A percentile compares a stretch with the other conserved stretches of the same genome.
Evolutionary conservation across 1,140 invertebrate genomes (phyloP).

Genomic region (Sinella curviseta): DNA sequence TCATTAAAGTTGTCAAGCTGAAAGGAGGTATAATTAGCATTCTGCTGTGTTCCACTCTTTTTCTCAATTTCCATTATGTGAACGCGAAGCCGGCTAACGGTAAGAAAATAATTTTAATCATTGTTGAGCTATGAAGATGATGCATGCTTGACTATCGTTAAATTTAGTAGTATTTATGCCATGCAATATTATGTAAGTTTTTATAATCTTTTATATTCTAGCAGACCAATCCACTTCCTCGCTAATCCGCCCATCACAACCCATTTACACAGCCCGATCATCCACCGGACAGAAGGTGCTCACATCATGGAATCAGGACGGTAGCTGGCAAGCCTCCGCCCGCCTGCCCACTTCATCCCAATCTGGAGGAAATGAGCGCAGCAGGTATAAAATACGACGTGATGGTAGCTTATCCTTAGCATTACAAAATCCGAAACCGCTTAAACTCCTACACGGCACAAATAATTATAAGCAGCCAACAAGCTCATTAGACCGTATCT

Average conservation of each 20-base stretch:
- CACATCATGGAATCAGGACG: slow-evolving; percentile 26
- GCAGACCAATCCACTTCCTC: neutral
- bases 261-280: neutral
- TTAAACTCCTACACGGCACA: too few species aligned
- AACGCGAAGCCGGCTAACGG: too few species aligned
- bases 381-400: slow-evolving; percentile 49
- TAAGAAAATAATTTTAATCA: too few species aligned
- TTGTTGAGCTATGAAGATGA: too few species aligned
- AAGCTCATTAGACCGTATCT: too few species aligned
- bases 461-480: too few species aligned
- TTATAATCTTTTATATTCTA: neutral
- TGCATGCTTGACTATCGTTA: too few species aligned
- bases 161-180: too few species aligned
- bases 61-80: too few species aligned
- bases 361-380: slow-evolving; percentile 47
- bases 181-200: neutral
- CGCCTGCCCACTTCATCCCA: slow-evolving; percentile 41
- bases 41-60: too few species aligned
- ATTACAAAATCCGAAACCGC: slow-evolving; percentile 31
- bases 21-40: too few species aligned
- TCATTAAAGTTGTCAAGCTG: too few species aligned
- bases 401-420: slow-evolving; percentile 48
- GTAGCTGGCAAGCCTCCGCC: slow-evolving; percentile 42
- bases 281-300: neutral
- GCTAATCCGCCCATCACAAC: neutral